phyloP scores from a whole-genome alignment of 2,797 vertebrate species.

The Myoxocephalus aenaeus region DNA sequence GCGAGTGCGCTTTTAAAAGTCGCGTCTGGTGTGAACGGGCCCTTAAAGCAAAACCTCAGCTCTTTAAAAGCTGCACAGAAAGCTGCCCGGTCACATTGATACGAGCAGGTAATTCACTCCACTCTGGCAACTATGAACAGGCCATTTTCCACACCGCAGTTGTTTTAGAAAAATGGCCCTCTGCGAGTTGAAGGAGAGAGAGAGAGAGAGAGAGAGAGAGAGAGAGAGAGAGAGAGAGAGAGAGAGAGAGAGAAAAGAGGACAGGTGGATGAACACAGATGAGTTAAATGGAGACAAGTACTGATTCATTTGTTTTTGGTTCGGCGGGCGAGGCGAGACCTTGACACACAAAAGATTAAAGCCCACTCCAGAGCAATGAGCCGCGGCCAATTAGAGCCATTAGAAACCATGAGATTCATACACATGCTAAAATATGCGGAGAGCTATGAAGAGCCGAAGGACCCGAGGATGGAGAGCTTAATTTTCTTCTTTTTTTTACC shows the following conservation, averaged over 20 bases:
- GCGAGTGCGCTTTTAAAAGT: too few relatives aligned
- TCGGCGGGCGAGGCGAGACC: conserved; percentile 57
- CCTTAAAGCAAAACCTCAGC: conserved; percentile 5
- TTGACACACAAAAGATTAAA: conserved; percentile 72
- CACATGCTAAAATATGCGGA: conserved; percentile 72
- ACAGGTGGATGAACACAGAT: conserved; percentile 29
- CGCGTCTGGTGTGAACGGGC: too few relatives aligned
- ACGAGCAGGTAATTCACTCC: conserved; percentile 35
- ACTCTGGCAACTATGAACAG: conserved; percentile 1
- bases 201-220: conserved; percentile 2
- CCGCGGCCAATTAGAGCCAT: conserved; percentile 73
- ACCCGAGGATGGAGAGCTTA: conserved; percentile 32
- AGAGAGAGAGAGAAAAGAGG: conserved; percentile 4
- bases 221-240: neutral
- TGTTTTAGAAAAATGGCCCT: conserved; percentile 16
- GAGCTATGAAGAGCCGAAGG: conserved; percentile 45
- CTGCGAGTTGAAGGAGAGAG: neutral
- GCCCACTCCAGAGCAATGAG: conserved; percentile 62
- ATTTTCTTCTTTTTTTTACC: neutral
- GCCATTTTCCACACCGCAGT: conserved; percentile 36
- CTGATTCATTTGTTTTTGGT: conserved; percentile 74
- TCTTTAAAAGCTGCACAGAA: conserved; percentile 8
- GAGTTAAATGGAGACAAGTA: conserved; percentile 59
- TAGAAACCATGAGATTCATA: conserved; percentile 72
- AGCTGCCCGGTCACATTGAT: conserved; percentile 2